A percentile compares a stretch with the other conserved stretches of the same genome.
phyloP scores from a whole-genome alignment of 1,140 invertebrate genomes.

The Drosophila lowei region DNA sequence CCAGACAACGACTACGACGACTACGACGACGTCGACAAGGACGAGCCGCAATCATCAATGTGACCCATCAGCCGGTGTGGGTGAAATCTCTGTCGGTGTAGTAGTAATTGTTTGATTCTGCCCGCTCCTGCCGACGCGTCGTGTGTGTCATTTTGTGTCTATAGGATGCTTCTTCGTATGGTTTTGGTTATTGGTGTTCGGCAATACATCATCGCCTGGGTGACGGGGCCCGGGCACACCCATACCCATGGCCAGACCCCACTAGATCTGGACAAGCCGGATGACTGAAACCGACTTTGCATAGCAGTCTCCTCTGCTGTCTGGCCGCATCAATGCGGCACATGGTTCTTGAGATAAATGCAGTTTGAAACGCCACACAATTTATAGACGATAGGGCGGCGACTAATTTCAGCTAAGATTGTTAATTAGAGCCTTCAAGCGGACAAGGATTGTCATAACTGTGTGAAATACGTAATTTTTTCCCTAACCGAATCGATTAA shows the following conservation, averaged over 20 bases:
- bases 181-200: slow-evolving; percentile 70
- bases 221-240: slow-evolving; percentile 20
- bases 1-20: slow-evolving; percentile 51
- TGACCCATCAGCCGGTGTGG: slow-evolving; percentile 32
- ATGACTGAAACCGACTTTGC: slow-evolving; percentile 17
- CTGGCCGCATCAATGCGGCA: not conserved
- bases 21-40: slow-evolving; percentile 18
- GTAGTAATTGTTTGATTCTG: slow-evolving; percentile 69
- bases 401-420: slow-evolving; percentile 1
- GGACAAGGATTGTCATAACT: slow-evolving; percentile 1
- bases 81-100: slow-evolving; percentile 57
- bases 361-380: slow-evolving; percentile 1
- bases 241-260: not conserved
- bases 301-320: slow-evolving; percentile 6
- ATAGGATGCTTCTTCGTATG: slow-evolving; percentile 52
- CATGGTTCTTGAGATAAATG: slow-evolving; percentile 10
- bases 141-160: slow-evolving; percentile 16
- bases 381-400: too few species aligned
- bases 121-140: slow-evolving; percentile 17
- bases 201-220: slow-evolving; percentile 74
- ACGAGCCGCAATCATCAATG: slow-evolving; percentile 74
- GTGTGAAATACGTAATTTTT: slow-evolving; percentile 9
- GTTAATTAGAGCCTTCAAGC: slow-evolving; percentile 40
- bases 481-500: slow-evolving; percentile 7
- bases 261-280: slow-evolving; percentile 32